Evolutionary conservation across 2,797 vertebrate species (phyloP), one percentile per base, ranked within the genome.

Genomic region (Characodon lateralis): DNA sequence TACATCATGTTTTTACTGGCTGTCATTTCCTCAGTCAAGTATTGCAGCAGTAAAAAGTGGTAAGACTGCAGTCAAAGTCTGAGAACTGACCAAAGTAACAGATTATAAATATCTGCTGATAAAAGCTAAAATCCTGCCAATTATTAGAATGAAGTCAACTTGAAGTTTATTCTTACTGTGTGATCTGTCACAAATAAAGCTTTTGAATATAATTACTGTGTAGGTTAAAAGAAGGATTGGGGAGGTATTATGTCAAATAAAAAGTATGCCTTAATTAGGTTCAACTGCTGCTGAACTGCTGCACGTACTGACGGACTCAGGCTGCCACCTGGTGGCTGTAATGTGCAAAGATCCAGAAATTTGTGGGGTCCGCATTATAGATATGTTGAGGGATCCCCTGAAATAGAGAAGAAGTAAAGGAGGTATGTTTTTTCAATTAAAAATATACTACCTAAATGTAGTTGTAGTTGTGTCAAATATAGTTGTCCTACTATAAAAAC

Each of bases 291-390:
- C 18, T 71, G 28, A 72, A 39, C 13, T 82, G 59, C 76, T 77
- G 51, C 73, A 78, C 43, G 58, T 0, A 1, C n/a, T 26, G 56
- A 43, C 53, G 78, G 81, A 72, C 48, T 43, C 24, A 77, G 12
- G 41, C 90, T 89, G 92, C 91, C 93, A 85, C 68, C 93, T 93
- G 84, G 53, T 91, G 93, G 55, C 73, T 46, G 63, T 5, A 72
- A 1, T 2, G 1, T 79, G 85, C 71, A 84, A 86, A 22, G 14
- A 43, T 39, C n/a, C 3, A 18, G 16, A 14, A 18, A 13, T 2
- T 12, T 7, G 13, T 18, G 2, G 6, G 6, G 8, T 31, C 6
- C 6, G 6, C 59, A 14, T 2, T 13, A 5, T 31, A 31, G 31
- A 61, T 18, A 31, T 20, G 28, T 14, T 31, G 28, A 63, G 16